These are phyloP conservation scores for Platichthys stellatus DNA, from an alignment of 2,113 vertebrate species.

Conservation along the genomic window DNA sequence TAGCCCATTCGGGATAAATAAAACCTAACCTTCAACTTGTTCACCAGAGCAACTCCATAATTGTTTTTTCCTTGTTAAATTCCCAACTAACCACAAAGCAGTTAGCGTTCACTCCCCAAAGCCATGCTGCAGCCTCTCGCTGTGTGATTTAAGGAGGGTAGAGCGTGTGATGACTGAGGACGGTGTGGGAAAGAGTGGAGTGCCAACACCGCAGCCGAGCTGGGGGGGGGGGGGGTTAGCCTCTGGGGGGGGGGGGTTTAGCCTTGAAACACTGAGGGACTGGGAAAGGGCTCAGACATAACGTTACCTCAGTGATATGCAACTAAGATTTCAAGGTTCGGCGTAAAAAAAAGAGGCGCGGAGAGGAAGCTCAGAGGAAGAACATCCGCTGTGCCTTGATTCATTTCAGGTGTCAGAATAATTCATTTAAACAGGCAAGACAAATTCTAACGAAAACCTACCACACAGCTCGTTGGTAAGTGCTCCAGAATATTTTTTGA, in stretches of 20 bases:
- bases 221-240: not conserved
- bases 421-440: not conserved
- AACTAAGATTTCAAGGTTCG: constrained; percentile 69
- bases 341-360: constrained; percentile 54
- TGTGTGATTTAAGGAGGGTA: constrained; percentile 27
- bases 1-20: not conserved
- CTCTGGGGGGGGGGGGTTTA: constrained; percentile 28
- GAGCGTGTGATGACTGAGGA: constrained; percentile 47
- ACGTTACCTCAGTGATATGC: constrained; percentile 68
- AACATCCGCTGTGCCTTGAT: constrained; percentile 7
- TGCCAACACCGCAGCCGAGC: not conserved
- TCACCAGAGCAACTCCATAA: not conserved
- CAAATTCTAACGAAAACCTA: not conserved
- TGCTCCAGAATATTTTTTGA: not conserved
- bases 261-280: constrained; percentile 65
- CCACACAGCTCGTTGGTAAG: not conserved
- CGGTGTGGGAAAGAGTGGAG: constrained; percentile 56
- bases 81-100: constrained; percentile 13
- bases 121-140: not conserved
- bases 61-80: constrained; percentile 11
- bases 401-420: not conserved
- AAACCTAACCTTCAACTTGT: constrained; percentile 5
- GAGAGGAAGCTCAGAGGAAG: constrained; percentile 10
- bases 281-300: constrained; percentile 76
- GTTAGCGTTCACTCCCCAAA: constrained; percentile 9